Evolutionary conservation across 2,888 invertebrate genomes (phyloP).

Genomic region (Lamproptera curius): DNA sequence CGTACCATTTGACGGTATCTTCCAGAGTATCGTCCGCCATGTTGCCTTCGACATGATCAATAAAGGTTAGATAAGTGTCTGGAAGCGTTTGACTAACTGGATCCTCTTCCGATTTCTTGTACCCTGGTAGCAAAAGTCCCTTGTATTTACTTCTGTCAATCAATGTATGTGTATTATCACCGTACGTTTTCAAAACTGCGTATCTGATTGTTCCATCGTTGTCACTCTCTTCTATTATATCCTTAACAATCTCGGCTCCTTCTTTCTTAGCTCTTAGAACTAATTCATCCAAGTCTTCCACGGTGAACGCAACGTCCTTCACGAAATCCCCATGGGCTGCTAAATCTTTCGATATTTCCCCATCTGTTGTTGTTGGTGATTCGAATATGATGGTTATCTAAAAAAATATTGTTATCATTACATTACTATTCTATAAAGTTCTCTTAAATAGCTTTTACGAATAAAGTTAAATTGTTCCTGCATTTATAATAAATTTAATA

Average conservation of each 20-base stretch:
- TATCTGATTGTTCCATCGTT: constrained; percentile 88
- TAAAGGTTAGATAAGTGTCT: constrained; percentile 84
- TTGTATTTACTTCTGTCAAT: constrained; percentile 90
- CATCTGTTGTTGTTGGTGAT: constrained; percentile 86
- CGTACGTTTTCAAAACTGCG: constrained; percentile 95
- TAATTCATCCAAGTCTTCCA: constrained; percentile 92
- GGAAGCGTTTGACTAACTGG: constrained; percentile 79
- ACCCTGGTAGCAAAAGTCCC: constrained; percentile 96
- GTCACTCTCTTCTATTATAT: constrained; percentile 92
- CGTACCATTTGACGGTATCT: constrained; percentile 90
- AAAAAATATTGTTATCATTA: too few species aligned
- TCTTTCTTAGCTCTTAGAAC: constrained; percentile 87
- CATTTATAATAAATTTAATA: too few species aligned
- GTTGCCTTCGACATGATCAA: constrained; percentile 98
- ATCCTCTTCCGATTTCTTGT: constrained; percentile 75
- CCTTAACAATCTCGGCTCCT: constrained; percentile 89
- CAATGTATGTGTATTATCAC: constrained; percentile 97
- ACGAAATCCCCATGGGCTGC: constrained; percentile 96
- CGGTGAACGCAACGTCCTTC: constrained; percentile 96
- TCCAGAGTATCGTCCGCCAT: constrained; percentile 95
- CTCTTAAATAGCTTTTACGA: too few species aligned
- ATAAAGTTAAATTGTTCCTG: too few species aligned
- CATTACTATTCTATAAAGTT: too few species aligned
- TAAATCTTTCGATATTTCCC: constrained; percentile 85
- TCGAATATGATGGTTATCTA: constrained; percentile 95